Evolutionary conservation across 1,140 invertebrate genomes (phyloP), one percentile per base, ranked within the genome.

Genomic region (Oedothorax gibbosus): DNA sequence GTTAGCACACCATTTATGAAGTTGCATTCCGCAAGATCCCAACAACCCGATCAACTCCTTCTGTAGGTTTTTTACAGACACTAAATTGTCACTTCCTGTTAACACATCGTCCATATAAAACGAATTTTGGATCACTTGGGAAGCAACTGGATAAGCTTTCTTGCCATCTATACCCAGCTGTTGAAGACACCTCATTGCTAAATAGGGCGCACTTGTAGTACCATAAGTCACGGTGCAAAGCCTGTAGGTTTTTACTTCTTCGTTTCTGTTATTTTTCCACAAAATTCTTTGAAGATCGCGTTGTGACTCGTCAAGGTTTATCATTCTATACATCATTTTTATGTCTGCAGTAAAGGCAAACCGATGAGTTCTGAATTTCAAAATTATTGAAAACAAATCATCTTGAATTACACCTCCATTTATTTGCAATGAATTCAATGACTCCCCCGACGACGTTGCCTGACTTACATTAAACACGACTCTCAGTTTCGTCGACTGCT

Each of bases 211-310:
- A 56, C 87, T 87, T 6, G 88, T 64, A 12, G 87, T 88, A 0
- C 90, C 90, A 75, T 89, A 89, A 1, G 89, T 89, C 5, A 89
- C 88, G 0, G 89, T 88, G 7, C 72, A 86, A 11, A 90, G 79
- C 56, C 85, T 35, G 87, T 88, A 90, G 35, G 78, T 80, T 72
- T 88, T 85, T n/a, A 91, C 86, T 14, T 86, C 85, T n/a, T 89
- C 60, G n/a, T 84, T 62, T 50, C 79, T 66, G 76, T 84, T 80
- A 5, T 88, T 87, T 18, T 90, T 80, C 90, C 91, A 91, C 0
- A 91, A 73, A 62, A 91, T 89, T 84, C 89, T 80, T 73, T 91
- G 90, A 18, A 88, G 89, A 73, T 51, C 20, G n/a, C 53, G 57
- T 7, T 66, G 76, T 2, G 11, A 6, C 14, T 12, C 11, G n/a